phyloP scores from a whole-genome alignment of 2,888 invertebrate genomes.

The Synergus itoensis region DNA sequence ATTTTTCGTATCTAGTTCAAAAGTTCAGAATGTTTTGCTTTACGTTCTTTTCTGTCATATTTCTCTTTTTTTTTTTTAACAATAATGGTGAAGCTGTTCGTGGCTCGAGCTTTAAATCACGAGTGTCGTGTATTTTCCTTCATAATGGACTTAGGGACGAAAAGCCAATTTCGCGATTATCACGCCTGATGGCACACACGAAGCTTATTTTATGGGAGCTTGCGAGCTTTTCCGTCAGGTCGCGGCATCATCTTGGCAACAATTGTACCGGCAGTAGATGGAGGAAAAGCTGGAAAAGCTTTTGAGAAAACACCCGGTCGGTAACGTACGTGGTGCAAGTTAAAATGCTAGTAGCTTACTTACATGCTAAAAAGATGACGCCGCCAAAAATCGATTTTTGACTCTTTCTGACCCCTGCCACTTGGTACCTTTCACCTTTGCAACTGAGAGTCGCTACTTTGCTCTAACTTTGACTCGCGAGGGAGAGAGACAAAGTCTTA shows the following conservation, averaged over 20 bases:
- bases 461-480: background rate
- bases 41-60: conserved; percentile 5
- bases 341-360: background rate
- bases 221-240: conserved; percentile 24
- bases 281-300: conserved; percentile 1
- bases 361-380: conserved; percentile 25
- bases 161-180: conserved; percentile 51
- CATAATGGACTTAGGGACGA: conserved; percentile 47
- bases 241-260: background rate
- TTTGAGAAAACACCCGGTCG: conserved; percentile 32
- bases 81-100: conserved; percentile 31
- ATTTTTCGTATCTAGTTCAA: background rate
- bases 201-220: conserved; percentile 25
- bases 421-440: conserved; percentile 52
- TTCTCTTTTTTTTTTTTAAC: conserved; percentile 15
- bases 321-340: conserved; percentile 20
- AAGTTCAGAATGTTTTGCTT: conserved; percentile 23
- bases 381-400: conserved; percentile 62
- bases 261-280: conserved; percentile 43
- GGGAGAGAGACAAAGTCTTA: background rate
- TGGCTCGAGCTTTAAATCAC: conserved; percentile 43
- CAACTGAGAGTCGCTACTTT: conserved; percentile 42
- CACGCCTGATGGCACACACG: conserved; percentile 43
- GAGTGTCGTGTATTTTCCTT: conserved; percentile 37
- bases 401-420: conserved; percentile 66